Base-by-base conservation (phyloP, 2,113 vertebrate species). In the Hippoglossus stenolepis region DNA sequence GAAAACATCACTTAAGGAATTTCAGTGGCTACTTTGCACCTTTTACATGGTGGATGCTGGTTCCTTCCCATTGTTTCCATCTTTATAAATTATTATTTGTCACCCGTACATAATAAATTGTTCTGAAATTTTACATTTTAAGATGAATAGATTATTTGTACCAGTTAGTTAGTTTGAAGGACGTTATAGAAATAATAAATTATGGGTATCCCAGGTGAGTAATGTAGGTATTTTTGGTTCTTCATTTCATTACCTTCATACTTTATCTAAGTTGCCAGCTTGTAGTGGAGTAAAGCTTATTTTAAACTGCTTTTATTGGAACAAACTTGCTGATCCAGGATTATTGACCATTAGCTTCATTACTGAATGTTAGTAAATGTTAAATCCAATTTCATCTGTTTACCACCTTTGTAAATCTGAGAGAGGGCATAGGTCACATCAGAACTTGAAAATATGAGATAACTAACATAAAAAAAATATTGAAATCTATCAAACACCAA, bases 281-380 rank as follows among this genome's bases (percentile, higher is more conserved):
- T 5, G 5, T 73, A 61, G 59, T 60, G 17, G n/a, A 71, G 63
- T 58, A 28, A 74, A 71, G 26, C 56, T n/a, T n/a, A n/a, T 56
- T 70, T 70, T 51, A 24, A 26, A 21, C 15, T 56, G 70, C 35
- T 56, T 84, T 68, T 75, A 70, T 86, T 17, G 4, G 0, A 73
- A 65, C 70, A 64, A 62, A 82, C 21, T 12, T 80, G 71, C 79
- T 82, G 82, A 85, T 79, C 78, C 61, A 28, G 85, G 86, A 86
- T 86, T 70, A 78, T 20, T 58, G 75, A 74, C 62, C 56, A 6
- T 38, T 62, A 61, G 65, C 67, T 65, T 49, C 66, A 58, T 80
- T 84, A 79, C 76, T 58, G 83, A 80, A 84, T 77, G 71, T 14
- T n/a, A 6, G 0, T 26, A 15, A 73, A 35, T 56, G 66, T 20